Evolutionary conservation across 2,113 vertebrate species (phyloP).

Genomic region (Bambusicola thoracicus): DNA sequence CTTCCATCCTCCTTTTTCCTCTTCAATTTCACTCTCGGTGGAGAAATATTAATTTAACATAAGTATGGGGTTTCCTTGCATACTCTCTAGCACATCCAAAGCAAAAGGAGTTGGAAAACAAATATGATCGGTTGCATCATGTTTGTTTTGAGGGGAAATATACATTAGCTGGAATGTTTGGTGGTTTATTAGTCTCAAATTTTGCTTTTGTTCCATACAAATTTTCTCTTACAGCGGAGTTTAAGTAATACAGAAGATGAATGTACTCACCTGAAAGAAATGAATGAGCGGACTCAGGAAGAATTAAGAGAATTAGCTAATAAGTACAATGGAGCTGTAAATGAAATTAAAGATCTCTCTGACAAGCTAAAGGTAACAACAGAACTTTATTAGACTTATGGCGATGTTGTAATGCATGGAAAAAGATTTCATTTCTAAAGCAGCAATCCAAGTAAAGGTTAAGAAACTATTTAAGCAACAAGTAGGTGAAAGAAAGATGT

Average conservation of each 20-base stretch:
- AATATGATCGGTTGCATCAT: background rate
- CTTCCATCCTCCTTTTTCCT: background rate
- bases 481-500: background rate
- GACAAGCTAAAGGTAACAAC: conserved; percentile 94
- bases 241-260: conserved; percentile 99
- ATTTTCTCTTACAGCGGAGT: conserved; percentile 83
- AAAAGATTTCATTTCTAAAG: background rate
- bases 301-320: conserved; percentile 95
- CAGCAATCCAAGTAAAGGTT: background rate
- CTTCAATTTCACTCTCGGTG: background rate
- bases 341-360: conserved; percentile 96
- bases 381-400: background rate
- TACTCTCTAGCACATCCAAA: background rate
- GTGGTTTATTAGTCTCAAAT: background rate
- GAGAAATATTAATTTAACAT: background rate
- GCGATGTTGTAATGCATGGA: background rate
- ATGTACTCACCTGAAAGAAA: conserved; percentile 98
- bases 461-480: background rate
- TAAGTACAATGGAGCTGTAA: conserved; percentile 97
- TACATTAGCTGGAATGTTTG: background rate
- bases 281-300: conserved; percentile 95
- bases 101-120: background rate
- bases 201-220: background rate
- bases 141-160: background rate
- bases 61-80: background rate